Evolutionary conservation across 1,140 invertebrate species (phyloP).

Genomic region (Schlechtendalia chinensis): DNA sequence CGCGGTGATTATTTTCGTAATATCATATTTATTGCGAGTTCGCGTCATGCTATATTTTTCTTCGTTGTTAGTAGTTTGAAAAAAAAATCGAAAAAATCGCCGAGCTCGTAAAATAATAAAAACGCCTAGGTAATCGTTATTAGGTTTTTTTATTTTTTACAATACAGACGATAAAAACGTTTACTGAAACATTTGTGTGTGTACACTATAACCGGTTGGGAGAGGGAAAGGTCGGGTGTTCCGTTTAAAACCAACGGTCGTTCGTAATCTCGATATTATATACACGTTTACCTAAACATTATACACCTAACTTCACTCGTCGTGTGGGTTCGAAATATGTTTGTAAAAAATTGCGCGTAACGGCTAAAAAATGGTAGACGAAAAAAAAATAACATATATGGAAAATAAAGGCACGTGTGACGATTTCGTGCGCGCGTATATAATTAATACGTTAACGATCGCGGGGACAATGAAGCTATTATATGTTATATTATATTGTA

Average conservation of each 20-base stretch:
- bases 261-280: background rate
- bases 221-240: background rate
- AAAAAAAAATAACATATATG: background rate
- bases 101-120: background rate
- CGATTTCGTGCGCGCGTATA: too few species aligned
- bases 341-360: background rate
- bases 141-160: constrained; percentile 15
- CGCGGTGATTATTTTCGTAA: constrained; percentile 11
- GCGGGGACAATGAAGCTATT: background rate
- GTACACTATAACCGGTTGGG: background rate
- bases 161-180: background rate
- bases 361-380: too few species aligned
- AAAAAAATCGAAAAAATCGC: constrained; percentile 4
- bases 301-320: background rate
- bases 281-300: background rate
- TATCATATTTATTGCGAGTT: background rate
- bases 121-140: constrained; percentile 4
- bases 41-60: background rate
- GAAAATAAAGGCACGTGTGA: background rate
- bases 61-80: background rate
- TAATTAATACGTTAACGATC: background rate
- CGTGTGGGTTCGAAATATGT: background rate
- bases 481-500: background rate
- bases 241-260: background rate
- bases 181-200: too few species aligned